Conservation (phyloP, 2,113 vertebrate species). For the Mesocricetus auratus region DNA sequence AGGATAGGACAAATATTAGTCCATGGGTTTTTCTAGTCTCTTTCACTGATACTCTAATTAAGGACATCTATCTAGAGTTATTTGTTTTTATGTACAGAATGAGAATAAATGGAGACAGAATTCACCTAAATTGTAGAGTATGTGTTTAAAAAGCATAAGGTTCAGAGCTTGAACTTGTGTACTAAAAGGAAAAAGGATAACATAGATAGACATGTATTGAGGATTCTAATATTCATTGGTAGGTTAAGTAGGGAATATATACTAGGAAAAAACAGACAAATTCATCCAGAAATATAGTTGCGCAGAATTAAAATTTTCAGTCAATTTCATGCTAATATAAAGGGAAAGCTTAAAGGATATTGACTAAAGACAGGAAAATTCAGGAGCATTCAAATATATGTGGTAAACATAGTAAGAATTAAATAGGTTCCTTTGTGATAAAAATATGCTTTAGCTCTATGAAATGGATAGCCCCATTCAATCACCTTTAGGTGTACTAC, state of each 20-base stretch:
- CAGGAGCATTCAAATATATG: background rate
- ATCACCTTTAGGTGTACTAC: background rate
- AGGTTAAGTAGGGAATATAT: background rate
- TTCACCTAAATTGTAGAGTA: background rate
- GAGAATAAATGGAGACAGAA: background rate
- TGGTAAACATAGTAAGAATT: background rate
- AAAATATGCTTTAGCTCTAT: constrained; percentile 16
- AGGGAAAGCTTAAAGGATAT: background rate
- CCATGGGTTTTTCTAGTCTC: background rate
- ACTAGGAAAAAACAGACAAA: constrained; percentile 10
- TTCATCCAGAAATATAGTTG: background rate
- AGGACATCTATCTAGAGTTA: background rate
- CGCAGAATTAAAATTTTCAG: constrained; percentile 34
- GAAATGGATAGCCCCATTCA: background rate
- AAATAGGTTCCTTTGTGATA: background rate
- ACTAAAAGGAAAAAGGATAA: background rate
- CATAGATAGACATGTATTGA: background rate
- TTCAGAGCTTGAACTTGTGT: background rate
- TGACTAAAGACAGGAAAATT: constrained; percentile 20
- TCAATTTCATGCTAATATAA: background rate
- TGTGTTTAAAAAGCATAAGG: background rate
- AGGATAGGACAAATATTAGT: background rate
- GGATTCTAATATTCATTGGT: constrained; percentile 14
- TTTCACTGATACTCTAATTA: background rate
- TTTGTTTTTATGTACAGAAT: background rate